Percentiles rank a stretch among this genome's conserved stretches.
These are phyloP conservation scores for Zaprionus bogoriensis DNA, from an alignment of 2,888 invertebrate genomes.

Conservation along the genomic window DNA sequence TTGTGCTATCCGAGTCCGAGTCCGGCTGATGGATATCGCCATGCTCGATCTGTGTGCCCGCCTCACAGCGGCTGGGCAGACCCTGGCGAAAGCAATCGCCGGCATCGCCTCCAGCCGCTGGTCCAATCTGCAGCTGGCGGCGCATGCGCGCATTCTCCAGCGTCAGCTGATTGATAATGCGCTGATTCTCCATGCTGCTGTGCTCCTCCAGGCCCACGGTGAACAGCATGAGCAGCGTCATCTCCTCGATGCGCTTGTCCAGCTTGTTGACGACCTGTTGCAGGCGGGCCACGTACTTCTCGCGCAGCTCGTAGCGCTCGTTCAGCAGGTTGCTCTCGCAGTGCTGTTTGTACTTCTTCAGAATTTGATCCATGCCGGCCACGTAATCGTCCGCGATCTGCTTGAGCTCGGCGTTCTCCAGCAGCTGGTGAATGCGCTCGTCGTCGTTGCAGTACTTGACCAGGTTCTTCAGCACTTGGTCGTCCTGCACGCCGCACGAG, in stretches of 20 bases:
- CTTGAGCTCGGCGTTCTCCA: conserved; percentile 52
- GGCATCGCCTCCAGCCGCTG: background rate
- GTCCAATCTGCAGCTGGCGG: conserved; percentile 46
- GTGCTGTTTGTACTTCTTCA: conserved; percentile 43
- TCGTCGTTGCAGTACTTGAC: conserved; percentile 33
- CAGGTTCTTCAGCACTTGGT: conserved; percentile 49
- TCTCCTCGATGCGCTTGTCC: conserved; percentile 49
- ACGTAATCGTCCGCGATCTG: conserved; percentile 40
- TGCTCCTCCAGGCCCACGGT: conserved; percentile 28
- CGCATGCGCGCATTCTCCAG: conserved; percentile 55
- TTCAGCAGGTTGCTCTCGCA: conserved; percentile 8
- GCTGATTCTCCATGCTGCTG: conserved; percentile 33
- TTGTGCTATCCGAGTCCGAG: conserved; percentile 20
- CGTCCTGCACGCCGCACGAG: conserved; percentile 35
- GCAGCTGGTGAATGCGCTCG: conserved; percentile 31
- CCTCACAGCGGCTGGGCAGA: conserved; percentile 20
- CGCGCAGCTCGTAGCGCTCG: conserved; percentile 25
- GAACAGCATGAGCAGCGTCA: conserved; percentile 45
- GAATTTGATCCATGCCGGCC: conserved; percentile 33
- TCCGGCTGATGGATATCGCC: background rate
- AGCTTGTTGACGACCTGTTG: conserved; percentile 26
- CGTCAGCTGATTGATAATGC: conserved; percentile 34
- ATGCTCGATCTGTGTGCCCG: conserved; percentile 42
- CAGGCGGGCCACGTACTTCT: conserved; percentile 31
- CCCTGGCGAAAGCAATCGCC: conserved; percentile 23